A percentile compares a stretch with the other conserved stretches of the same genome.
Evolutionary conservation across 2,113 vertebrate genomes (phyloP).

Genomic region (Sinocyclocheilus maitianheensis): DNA sequence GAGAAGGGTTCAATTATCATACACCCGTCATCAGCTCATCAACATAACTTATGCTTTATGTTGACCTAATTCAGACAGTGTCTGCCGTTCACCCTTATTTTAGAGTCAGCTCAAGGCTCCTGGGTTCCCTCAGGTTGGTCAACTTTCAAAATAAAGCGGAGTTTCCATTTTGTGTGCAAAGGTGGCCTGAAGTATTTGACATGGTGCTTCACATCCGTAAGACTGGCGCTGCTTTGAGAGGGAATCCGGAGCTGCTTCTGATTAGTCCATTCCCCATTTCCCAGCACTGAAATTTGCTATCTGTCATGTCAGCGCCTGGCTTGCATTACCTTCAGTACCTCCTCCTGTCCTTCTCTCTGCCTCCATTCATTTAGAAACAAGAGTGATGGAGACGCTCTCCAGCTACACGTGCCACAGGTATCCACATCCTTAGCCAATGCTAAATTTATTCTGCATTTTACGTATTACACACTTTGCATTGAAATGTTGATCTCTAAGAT

Average conservation of each 20-base stretch:
- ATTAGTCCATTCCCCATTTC: conserved; percentile 66
- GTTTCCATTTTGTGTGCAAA: conserved; percentile 15
- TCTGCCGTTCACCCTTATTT: not conserved
- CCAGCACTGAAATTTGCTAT: conserved; percentile 68
- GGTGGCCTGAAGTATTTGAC: conserved; percentile 31
- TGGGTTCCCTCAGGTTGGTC: not conserved
- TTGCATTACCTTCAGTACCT: conserved; percentile 57
- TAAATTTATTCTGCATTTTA: not conserved
- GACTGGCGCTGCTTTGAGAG: conserved; percentile 59
- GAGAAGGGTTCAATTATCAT: not conserved
- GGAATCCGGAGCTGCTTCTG: conserved; percentile 60
- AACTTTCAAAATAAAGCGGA: not conserved
- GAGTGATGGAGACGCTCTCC: not conserved
- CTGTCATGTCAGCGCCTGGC: conserved; percentile 63
- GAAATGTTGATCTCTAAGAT: not conserved
- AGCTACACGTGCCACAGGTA: not conserved
- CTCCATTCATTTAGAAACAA: conserved; percentile 13
- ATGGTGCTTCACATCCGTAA: conserved; percentile 32
- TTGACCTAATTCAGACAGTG: not conserved
- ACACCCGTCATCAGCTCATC: not conserved
- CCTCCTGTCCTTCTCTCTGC: conserved; percentile 30
- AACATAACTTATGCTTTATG: not conserved
- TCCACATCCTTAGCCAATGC: too few species aligned
- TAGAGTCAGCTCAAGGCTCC: not conserved
- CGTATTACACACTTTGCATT: not conserved